Conservation (phyloP, 2,113 vertebrate genomes). For the Spheniscus mendiculus region DNA sequence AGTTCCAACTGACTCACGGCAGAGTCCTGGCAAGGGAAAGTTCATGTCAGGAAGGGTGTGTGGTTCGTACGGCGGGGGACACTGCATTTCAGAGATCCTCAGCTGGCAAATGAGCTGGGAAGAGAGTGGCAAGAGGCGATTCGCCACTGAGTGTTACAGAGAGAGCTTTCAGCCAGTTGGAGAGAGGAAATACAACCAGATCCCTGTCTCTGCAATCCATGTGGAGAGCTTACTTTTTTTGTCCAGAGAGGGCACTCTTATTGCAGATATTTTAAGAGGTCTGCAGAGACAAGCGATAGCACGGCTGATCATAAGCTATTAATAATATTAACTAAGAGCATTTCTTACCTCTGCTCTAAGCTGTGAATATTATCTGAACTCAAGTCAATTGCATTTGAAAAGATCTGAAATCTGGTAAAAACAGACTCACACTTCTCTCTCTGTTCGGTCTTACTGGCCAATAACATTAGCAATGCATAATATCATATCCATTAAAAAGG, state of each 20-base stretch:
- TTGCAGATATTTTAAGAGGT: neutral
- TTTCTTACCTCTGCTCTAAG: neutral
- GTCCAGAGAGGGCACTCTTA: constrained; percentile 55
- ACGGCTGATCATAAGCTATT: neutral
- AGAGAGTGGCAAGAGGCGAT: neutral
- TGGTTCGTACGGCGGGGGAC: fast-evolving
- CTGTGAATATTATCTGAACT: neutral
- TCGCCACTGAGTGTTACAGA: neutral
- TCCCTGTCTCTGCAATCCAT: neutral
- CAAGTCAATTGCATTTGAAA: neutral
- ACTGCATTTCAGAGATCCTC: neutral
- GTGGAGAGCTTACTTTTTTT: neutral
- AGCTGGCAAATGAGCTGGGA: neutral
- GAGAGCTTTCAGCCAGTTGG: neutral
- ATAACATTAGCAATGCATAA: neutral
- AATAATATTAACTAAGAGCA: neutral
- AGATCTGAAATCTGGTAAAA: neutral
- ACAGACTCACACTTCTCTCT: neutral
- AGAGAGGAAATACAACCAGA: neutral
- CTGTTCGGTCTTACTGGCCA: neutral
- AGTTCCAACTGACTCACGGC: constrained; percentile 26
- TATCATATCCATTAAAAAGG: neutral
- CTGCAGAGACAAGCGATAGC: neutral
- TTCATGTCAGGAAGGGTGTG: neutral
- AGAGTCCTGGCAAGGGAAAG: neutral